Evolutionary conservation across 2,113 vertebrate genomes (phyloP).

Genomic region (Nannospalax galili): DNA sequence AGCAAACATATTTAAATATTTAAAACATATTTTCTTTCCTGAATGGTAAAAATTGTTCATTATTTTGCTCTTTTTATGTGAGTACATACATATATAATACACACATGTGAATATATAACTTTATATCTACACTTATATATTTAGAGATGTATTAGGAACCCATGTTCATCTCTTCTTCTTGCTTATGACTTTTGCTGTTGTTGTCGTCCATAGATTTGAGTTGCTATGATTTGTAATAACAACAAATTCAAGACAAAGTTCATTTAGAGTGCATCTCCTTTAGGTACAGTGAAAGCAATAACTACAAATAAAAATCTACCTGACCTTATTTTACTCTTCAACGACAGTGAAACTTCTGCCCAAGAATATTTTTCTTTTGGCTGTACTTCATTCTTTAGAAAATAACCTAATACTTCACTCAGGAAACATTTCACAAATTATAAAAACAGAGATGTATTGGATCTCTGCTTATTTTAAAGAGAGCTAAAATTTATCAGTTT

Average conservation of each 20-base stretch:
- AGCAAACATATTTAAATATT: not conserved
- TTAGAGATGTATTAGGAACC: not conserved
- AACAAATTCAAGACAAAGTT: not conserved
- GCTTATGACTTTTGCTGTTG: not conserved
- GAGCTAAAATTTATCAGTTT: not conserved
- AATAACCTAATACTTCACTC: not conserved
- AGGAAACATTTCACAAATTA: not conserved
- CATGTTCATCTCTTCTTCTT: not conserved
- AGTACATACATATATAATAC: not conserved
- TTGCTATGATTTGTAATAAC: not conserved
- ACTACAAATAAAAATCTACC: conserved; percentile 34
- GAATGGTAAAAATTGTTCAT: not conserved
- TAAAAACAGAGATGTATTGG: not conserved
- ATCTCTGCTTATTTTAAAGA: not conserved
- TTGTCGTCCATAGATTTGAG: not conserved
- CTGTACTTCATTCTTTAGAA: not conserved
- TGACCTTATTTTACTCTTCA: not conserved
- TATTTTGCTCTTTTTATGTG: not conserved
- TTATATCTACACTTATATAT: not conserved
- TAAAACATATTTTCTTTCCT: not conserved
- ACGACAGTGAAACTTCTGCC: not conserved
- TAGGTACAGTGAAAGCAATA: conserved; percentile 26
- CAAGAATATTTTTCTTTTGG: conserved; percentile 51
- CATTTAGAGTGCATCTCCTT: conserved; percentile 37
- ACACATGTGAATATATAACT: not conserved